Base-by-base conservation (phyloP, 1,140 invertebrate species). In the Pseudomyrmex pallidus region DNA sequence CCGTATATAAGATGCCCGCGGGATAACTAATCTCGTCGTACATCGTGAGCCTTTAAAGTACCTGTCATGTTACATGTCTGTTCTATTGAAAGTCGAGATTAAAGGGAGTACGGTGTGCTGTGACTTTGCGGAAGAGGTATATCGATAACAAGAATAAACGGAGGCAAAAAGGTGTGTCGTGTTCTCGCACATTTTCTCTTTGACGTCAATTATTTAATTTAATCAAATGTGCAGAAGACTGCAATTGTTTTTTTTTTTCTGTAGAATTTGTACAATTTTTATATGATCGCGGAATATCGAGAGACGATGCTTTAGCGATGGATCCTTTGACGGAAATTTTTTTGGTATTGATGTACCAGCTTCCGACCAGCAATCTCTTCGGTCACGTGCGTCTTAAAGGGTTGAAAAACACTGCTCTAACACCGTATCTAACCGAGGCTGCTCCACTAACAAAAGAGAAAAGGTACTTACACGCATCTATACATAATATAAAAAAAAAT, bases 361-460 rank as follows among this genome's bases (percentile, higher is more conserved):
- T 25, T 2, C n/a, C 64, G 54, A n/a, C 46, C 35, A 35, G 56
- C 22, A 35, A 9, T 72, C 17, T 50, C 54, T 50, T 59, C 20
- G 48, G 17, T 80, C 54, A 67, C 13, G 76, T 35, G 35, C 35
- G 35, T 35, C 20, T 59, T 44, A 61, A 80, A 80, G 76, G 76
- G 76, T 80, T 80, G 76, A 80, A 80, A 72, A 80, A 80, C 66
- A 80, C 76, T 80, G 66, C 35, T 80, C 76, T 80, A 80, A 80
- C 35, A 35, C 76, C 66, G 76, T 70, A 80, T 80, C 76, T 80
- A 80, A 80, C 76, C 66, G 76, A 72, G 44, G 76, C 76, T 80
- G 50, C 17, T 80, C 44, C 54, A 80, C 76, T 80, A 80, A 80
- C 76, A 46, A 80, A 12, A 80, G 66, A 80, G 20, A 25, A 50